Evolutionary conservation across 2,888 invertebrate species (phyloP).

Genomic region (Aporophyla nigra): DNA sequence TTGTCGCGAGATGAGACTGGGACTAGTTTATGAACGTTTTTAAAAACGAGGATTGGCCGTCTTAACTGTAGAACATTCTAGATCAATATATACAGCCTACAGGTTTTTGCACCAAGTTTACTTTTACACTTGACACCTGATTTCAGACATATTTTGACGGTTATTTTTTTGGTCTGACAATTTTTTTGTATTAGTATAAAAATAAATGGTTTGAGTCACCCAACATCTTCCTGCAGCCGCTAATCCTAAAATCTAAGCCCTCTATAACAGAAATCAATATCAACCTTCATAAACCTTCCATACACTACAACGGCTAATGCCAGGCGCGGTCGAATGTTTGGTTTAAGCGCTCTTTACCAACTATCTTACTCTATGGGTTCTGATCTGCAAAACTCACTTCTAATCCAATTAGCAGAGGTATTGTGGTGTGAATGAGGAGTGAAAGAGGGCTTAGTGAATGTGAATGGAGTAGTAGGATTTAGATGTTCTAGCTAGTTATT

Average conservation of each 20-base stretch:
- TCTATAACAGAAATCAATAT: constrained; percentile 49
- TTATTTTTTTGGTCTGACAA: no score
- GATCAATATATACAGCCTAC: no score
- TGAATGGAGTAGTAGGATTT: constrained; percentile 18
- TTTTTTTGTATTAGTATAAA: no score
- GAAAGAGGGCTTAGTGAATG: constrained; percentile 45
- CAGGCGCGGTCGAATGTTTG: constrained; percentile 60
- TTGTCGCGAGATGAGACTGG: no score
- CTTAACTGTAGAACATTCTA: no score
- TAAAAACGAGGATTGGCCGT: no score
- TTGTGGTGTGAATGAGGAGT: constrained; percentile 70
- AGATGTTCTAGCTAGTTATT: constrained; percentile 23
- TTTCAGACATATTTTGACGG: no score
- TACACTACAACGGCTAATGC: constrained; percentile 48
- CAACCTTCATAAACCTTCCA: constrained; percentile 36
- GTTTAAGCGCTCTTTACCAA: constrained; percentile 64
- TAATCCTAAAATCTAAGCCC: constrained; percentile 23
- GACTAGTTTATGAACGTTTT: no score
- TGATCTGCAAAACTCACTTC: constrained; percentile 78
- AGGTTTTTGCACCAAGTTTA: no score
- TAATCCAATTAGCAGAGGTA: constrained; percentile 79
- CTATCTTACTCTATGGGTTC: constrained; percentile 65
- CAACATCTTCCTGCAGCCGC: not conserved
- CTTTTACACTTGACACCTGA: no score
- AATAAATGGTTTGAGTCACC: not conserved